Conservation (phyloP, 2,888 invertebrate genomes). For the Ecliptopera silaceata region DNA sequence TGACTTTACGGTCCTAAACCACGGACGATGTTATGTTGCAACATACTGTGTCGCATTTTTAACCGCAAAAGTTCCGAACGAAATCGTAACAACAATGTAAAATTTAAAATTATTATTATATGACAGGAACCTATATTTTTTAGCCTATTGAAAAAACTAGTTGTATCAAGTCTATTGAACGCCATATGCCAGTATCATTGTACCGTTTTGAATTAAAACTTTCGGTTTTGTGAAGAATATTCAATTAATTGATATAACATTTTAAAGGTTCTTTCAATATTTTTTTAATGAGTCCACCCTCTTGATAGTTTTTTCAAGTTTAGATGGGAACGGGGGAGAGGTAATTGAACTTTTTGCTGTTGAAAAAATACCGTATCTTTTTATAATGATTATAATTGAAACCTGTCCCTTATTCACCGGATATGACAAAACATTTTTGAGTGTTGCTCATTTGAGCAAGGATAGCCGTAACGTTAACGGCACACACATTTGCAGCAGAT, state of each 20-base stretch:
- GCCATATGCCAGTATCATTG: constrained; percentile 68
- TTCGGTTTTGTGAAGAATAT: constrained; percentile 62
- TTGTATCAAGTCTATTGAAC: constrained; percentile 53
- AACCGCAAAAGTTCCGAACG: constrained; percentile 12
- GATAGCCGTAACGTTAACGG: constrained; percentile 29
- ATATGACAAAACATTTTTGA: constrained; percentile 34
- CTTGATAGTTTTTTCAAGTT: constrained; percentile 47
- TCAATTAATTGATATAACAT: constrained; percentile 60
- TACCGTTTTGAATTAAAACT: constrained; percentile 52
- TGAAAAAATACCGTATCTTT: constrained; percentile 43
- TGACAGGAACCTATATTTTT: constrained; percentile 1
- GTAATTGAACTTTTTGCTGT: constrained; percentile 46
- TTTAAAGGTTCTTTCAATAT: constrained; percentile 46
- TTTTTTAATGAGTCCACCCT: constrained; percentile 32
- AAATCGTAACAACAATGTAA: constrained; percentile 3
- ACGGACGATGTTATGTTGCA: constrained; percentile 32
- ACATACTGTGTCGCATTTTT: constrained; percentile 27
- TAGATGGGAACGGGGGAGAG: constrained; percentile 43
- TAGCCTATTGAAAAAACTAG: constrained; percentile 42
- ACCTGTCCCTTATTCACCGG: constrained; percentile 31
- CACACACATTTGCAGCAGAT: constrained; percentile 13
- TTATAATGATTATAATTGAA: constrained; percentile 41
- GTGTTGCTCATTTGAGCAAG: constrained; percentile 33
- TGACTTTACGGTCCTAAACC: constrained; percentile 37
- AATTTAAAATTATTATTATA: neutral